Evolutionary conservation across 2,113 vertebrate genomes (phyloP), one percentile per base, ranked within the genome.

Genomic region (Dolichotis patagonum): DNA sequence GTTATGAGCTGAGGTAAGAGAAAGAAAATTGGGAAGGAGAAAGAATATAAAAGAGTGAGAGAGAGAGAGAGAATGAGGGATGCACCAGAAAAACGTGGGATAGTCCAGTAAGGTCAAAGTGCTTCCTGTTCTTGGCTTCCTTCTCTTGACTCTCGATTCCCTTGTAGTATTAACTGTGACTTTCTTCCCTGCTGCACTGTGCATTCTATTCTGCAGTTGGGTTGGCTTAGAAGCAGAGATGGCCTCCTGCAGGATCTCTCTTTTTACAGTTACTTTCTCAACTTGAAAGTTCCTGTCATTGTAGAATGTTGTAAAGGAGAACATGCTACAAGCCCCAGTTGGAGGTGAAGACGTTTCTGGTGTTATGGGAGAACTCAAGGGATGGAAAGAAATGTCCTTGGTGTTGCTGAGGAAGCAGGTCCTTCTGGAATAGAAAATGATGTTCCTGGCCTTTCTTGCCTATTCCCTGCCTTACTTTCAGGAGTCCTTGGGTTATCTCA

Each of bases 61-160:
- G n/a, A 77, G 20, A 46, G 4, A 90, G n/a, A 38, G 13, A 2
- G 9, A 84, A 7, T 5, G 54, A 56, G 54, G 17, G 54, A 56
- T 19, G 54, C 54, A 69, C 32, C 52, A 58, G 32, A 30, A 83
- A 35, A 10, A 65, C 58, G n/a, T 24, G 11, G 30, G 49, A 46
- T 14, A 41, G 11, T 0, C 20, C 41, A 41, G 9, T 35, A 67
- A 75, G 3, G 26, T 78, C 58, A n/a, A 77, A 85, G 49, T 58
- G 52, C 38, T 14, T 5, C 12, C 6, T 49, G 17, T 1, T 35
- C 22, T 54, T 35, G 10, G 35, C 22, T 58, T 63, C 41, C 41
- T 43, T 28, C 22, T 9, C 81, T n/a, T 19, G 0, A 0, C 3
- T 14, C 7, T 4, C 10, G 2, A 11, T 13, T 17, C 32, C 1